Evolutionary conservation across 2,888 invertebrate genomes (phyloP).

Genomic region (Protonemura montana): DNA sequence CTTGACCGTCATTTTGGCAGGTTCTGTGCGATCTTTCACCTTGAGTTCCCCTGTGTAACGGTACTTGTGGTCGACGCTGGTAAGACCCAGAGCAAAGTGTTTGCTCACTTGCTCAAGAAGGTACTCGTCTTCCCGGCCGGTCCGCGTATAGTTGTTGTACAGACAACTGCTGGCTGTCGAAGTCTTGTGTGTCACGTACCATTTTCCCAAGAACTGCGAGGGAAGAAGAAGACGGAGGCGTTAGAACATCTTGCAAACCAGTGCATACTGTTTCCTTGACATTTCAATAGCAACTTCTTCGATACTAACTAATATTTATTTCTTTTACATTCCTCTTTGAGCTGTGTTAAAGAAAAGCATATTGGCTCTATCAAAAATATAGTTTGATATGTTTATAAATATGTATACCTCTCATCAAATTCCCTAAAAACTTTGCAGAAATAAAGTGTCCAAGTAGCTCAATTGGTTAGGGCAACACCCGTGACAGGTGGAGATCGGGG

Average conservation of each 20-base stretch:
- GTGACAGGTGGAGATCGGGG: too few species aligned
- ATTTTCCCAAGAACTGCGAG: constrained; percentile 76
- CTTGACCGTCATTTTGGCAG: constrained; percentile 76
- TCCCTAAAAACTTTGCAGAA: too few species aligned
- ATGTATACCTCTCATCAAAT: too few species aligned
- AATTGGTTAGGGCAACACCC: too few species aligned
- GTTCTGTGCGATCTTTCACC: constrained; percentile 61
- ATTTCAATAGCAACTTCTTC: too few species aligned
- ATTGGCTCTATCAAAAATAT: too few species aligned
- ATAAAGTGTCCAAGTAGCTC: too few species aligned
- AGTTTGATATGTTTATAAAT: too few species aligned
- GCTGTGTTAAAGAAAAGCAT: too few species aligned
- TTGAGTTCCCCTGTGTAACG: constrained; percentile 76
- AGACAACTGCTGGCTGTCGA: constrained; percentile 82
- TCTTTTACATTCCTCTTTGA: too few species aligned
- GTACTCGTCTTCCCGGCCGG: constrained; percentile 74
- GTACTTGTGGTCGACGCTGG: constrained; percentile 80
- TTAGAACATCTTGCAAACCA: too few species aligned
- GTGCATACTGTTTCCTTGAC: not conserved
- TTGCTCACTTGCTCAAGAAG: constrained; percentile 76
- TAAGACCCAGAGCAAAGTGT: constrained; percentile 68
- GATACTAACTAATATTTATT: too few species aligned
- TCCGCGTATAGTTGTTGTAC: constrained; percentile 77
- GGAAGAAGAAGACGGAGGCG: not conserved
- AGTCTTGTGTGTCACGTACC: constrained; percentile 85